A percentile compares a stretch with the other conserved stretches of the same genome.
phyloP scores from a whole-genome alignment of 1,140 invertebrate species.

The Drosophila willistoni region DNA sequence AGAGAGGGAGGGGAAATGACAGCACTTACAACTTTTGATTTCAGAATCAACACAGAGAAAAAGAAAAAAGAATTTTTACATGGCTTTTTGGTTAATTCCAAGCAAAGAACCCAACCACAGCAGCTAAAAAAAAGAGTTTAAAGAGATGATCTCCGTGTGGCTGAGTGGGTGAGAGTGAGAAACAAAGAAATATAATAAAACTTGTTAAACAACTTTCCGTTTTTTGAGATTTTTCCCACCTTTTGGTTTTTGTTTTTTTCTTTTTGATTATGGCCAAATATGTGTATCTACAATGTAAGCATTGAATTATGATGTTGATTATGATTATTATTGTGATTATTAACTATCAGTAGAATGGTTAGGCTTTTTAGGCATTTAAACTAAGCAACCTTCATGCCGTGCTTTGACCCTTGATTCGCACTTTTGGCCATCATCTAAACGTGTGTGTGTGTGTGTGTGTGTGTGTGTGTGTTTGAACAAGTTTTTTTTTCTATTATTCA shows the following conservation, averaged over 20 bases:
- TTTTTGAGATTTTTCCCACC: slow-evolving; percentile 30
- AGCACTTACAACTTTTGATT: slow-evolving; percentile 68
- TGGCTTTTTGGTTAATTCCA: neutral
- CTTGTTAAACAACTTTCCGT: slow-evolving; percentile 55
- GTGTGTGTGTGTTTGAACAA: slow-evolving; percentile 56
- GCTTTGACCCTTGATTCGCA: slow-evolving; percentile 64
- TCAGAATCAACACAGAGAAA: slow-evolving; percentile 53
- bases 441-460: no score
- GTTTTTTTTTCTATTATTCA: slow-evolving; percentile 51
- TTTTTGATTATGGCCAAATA: slow-evolving; percentile 3
- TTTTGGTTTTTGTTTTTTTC: neutral
- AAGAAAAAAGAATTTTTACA: slow-evolving; percentile 9
- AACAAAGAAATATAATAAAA: slow-evolving; percentile 12
- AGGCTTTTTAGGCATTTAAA: slow-evolving; percentile 25
- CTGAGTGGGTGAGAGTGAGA: neutral
- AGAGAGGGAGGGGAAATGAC: neutral
- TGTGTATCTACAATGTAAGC: neutral
- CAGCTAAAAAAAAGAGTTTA: neutral
- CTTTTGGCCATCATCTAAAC: slow-evolving; percentile 32
- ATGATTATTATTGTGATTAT: slow-evolving; percentile 28
- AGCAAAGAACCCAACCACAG: no score
- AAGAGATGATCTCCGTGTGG: slow-evolving; percentile 24
- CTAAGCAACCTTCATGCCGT: slow-evolving; percentile 58
- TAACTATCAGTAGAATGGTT: slow-evolving; percentile 4
- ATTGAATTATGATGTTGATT: slow-evolving; percentile 4